Base-by-base conservation (phyloP, 2,888 invertebrate species). In the Elaeidobius kamerunicus region DNA sequence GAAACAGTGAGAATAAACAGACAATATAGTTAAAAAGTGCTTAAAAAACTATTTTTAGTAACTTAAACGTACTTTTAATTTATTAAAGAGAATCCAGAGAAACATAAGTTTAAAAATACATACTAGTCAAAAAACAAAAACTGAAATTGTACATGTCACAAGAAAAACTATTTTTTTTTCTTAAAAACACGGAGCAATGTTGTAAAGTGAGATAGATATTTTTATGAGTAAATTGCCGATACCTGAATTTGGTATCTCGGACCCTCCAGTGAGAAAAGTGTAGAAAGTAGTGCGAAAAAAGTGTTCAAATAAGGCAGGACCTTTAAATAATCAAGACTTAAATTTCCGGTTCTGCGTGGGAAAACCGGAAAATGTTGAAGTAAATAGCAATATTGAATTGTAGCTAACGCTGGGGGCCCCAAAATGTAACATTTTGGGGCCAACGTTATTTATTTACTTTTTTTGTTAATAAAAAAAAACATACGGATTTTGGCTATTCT, bases 381-480 rank as follows among this genome's bases (percentile, higher is more conserved):
- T 23, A 48, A 56, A 42, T 60, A 59, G 59, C 61, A 61, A 61
- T 62, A 59, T 45, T 54, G 54, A 56, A 54, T 43, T 43, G 55
- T 58, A 63, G 63, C 57, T 62, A 60, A 62, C 60, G 50, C 47
- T 48, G 16, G 16, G n/a, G 63, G 63, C 61, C 60, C 60, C 62
- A 57, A 57, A 55, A 53, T 58, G 59, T 43, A 36, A 23, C 57
- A 55, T 60, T 61, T 61, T 57, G 61, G 61, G 57, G 61, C 63
- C 61, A 5, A 17, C 30, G 36, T 30, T 19, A 4, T 40, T 40
- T 40, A 20, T 20, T 19, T 15, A n/a, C n/a, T n/a, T n/a, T n/a
- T n/a, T n/a, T n/a, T n/a, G n/a, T n/a, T n/a, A n/a, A n/a, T n/a
- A n/a, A n/a, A n/a, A n/a, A n/a, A n/a, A n/a, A n/a, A n/a, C n/a